A percentile compares a stretch with the other conserved stretches of the same genome.
These are phyloP conservation scores for Musca vetustissima DNA, from an alignment of 1,140 invertebrate genomes.

Conservation along the genomic window DNA sequence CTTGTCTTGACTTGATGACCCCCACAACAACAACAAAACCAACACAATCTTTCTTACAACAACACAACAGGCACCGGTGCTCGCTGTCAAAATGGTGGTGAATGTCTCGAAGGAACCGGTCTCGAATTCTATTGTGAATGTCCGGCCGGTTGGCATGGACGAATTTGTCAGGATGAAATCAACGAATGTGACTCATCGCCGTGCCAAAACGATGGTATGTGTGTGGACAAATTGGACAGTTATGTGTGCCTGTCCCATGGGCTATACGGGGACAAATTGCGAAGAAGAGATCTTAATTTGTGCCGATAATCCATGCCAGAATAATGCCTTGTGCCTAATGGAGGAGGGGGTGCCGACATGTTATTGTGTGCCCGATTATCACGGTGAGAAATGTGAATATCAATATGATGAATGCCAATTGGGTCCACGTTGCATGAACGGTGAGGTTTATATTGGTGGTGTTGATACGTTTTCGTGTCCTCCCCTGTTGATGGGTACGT, in stretches of 20 bases:
- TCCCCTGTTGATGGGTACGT: conserved; percentile 67
- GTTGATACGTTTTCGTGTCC: conserved; percentile 83
- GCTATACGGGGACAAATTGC: too few species aligned
- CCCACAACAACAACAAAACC: too few species aligned
- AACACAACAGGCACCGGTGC: conserved; percentile 59
- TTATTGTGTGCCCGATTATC: conserved; percentile 88
- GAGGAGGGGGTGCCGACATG: conserved; percentile 74
- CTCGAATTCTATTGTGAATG: conserved; percentile 79
- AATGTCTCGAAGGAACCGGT: conserved; percentile 79
- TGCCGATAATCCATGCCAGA: conserved; percentile 74
- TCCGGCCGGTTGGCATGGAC: too few species aligned
- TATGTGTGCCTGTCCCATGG: too few species aligned
- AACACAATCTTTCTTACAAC: background rate
- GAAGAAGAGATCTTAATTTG: conserved; percentile 77
- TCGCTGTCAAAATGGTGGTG: conserved; percentile 75
- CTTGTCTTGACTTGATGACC: background rate
- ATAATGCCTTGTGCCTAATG: conserved; percentile 77
- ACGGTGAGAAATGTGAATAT: conserved; percentile 81
- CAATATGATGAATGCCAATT: conserved; percentile 87
- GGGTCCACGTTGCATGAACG: conserved; percentile 76
- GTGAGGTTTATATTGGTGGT: conserved; percentile 81
- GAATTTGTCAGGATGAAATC: conserved; percentile 74
- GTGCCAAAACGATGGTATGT: conserved; percentile 83
- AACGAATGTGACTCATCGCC: conserved; percentile 80
- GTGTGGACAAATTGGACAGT: conserved; percentile 86